phyloP scores from a whole-genome alignment of 2,888 invertebrate species.

The Eupsilia transversa region DNA sequence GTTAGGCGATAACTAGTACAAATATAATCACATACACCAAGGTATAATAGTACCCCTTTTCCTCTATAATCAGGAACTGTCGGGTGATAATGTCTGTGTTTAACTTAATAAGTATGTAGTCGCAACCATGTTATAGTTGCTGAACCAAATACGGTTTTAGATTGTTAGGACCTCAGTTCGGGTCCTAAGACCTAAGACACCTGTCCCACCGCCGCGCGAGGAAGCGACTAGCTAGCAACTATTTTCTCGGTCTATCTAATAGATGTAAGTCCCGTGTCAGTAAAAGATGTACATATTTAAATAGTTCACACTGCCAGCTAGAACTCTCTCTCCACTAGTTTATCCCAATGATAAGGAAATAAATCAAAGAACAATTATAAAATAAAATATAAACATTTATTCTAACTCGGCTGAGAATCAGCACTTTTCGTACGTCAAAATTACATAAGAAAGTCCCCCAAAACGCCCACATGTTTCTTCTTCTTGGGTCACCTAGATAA shows the following conservation, averaged over 20 bases:
- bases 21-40: conserved; percentile 28
- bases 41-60: not conserved
- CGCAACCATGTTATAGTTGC: not conserved
- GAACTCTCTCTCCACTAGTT: not conserved
- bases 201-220: not conserved
- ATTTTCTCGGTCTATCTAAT: not conserved
- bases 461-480: too few species aligned
- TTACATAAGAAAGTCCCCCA: too few species aligned
- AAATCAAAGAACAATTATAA: too few species aligned
- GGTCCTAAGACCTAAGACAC: not conserved
- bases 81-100: conserved; percentile 27
- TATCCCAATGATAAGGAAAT: too few species aligned
- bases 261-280: not conserved
- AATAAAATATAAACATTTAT: too few species aligned
- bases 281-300: not conserved
- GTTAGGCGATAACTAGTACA: conserved; percentile 16
- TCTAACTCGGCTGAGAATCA: too few species aligned
- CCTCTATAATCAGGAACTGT: conserved; percentile 35
- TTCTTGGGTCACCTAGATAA: too few species aligned
- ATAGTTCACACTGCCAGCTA: not conserved
- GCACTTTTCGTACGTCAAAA: too few species aligned
- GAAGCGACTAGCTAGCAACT: not conserved
- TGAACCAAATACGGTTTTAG: not conserved
- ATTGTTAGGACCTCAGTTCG: not conserved
- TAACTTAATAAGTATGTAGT: conserved; percentile 12